Base-by-base conservation (phyloP, 1,140 invertebrate genomes). In the Drosophila takahashii region DNA sequence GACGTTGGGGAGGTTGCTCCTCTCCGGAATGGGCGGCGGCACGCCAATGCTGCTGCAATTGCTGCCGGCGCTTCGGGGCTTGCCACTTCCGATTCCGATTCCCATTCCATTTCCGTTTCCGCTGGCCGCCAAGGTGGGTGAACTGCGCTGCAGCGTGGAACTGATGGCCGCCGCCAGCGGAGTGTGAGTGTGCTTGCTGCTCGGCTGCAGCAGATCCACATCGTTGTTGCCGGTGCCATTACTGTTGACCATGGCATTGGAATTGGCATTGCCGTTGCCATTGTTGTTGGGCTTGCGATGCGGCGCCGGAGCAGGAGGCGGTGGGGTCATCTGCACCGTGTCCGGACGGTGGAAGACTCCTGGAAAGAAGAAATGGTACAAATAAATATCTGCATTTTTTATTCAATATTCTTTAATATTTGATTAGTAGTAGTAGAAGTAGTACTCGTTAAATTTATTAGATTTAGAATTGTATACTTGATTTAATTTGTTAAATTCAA, bases 301-400 rank as follows among this genome's bases (percentile, higher is more conserved):
- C 26, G 91, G 91, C 41, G 91, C 91, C 27, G 91, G 91, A 6
- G 91, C 91, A 11, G 91, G 91, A 27, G 91, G 91, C n/a, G 91
- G 91, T 11, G 91, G 91, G 41, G 91, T 92, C 79, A 91, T 90
- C 47, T 92, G 91, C 64, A 90, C 89, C 89, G 91, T 91, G 27
- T 92, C 91, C 54, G 90, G 84, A 4, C 91, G 89, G 66, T 92
- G 91, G 66, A 92, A 92, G 66, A 92, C 86, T 61, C 86, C 91
- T 92, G 44, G 0, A 18, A 39, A 8, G 3, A 22, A 22, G 22
- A 22, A 22, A 22, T 22, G 22, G 22, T 22, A 22, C 1, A 22
- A 22, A 22, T 3, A 22, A 22, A 22, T n/a, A n/a, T n/a, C n/a
- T n/a, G n/a, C n/a, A n/a, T n/a, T n/a, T n/a, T n/a, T n/a, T n/a